Evolutionary conservation across 2,113 vertebrate species (phyloP).

Genomic region (Aix galericulata): DNA sequence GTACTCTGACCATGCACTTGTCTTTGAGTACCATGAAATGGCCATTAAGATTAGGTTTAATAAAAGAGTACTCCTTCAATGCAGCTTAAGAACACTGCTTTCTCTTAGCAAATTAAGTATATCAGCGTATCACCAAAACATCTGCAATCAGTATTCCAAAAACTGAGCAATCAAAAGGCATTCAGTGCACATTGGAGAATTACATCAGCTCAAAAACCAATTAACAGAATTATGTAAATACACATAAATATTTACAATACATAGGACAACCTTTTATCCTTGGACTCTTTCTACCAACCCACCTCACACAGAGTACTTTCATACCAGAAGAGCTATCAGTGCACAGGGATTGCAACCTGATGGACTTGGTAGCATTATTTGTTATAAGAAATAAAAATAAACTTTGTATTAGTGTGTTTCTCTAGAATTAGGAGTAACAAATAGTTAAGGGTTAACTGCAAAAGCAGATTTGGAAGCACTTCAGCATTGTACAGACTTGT

Average conservation of each 20-base stretch:
- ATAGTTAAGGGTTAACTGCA: neutral
- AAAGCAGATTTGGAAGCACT: constrained; percentile 18
- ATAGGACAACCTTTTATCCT: neutral
- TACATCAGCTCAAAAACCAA: neutral
- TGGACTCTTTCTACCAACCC: neutral
- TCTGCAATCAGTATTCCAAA: neutral
- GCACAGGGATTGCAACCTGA: neutral
- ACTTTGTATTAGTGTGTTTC: neutral
- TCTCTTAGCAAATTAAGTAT: neutral
- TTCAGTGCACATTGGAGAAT: neutral
- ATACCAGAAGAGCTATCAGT: neutral
- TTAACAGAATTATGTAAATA: neutral
- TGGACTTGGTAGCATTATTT: neutral
- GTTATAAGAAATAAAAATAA: neutral
- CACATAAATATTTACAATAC: neutral
- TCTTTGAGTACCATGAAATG: neutral
- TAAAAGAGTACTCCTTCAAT: neutral
- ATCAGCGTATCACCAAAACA: neutral
- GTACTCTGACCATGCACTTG: neutral
- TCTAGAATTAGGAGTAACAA: neutral
- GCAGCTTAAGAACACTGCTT: neutral
- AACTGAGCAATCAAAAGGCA: neutral
- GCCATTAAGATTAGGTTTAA: neutral
- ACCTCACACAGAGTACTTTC: neutral
- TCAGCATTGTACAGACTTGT: neutral